These are phyloP conservation scores for Lethocerus indicus DNA, from an alignment of 1,140 invertebrate species.

Conservation along the genomic window DNA sequence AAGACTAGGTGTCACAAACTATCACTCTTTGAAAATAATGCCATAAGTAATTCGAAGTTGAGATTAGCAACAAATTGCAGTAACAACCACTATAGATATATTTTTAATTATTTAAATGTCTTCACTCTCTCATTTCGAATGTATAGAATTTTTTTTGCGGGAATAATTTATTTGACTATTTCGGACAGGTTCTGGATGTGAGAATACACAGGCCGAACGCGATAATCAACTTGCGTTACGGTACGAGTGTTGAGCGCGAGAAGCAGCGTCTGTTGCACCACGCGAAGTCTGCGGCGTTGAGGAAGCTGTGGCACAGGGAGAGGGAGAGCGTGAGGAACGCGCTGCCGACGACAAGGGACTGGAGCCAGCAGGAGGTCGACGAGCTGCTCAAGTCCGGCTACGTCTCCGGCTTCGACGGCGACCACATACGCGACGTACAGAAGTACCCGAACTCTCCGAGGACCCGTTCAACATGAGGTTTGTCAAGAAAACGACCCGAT, in stretches of 20 bases:
- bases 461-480: constrained; percentile 90
- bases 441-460: constrained; percentile 84
- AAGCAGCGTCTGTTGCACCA: constrained; percentile 73
- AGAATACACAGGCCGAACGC: constrained; percentile 71
- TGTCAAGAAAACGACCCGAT: constrained; percentile 42
- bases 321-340: constrained; percentile 64
- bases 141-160: no score
- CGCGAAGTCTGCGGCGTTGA: constrained; percentile 63
- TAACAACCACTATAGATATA: no score
- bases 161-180: no score
- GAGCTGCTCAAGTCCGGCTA: constrained; percentile 70
- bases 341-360: constrained; percentile 48
- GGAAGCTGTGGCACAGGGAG: constrained; percentile 84
- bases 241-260: constrained; percentile 75
- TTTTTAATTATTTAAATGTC: no score
- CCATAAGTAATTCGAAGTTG: no score
- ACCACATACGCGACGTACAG: constrained; percentile 78
- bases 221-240: constrained; percentile 71
- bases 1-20: no score
- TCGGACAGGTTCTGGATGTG: constrained; percentile 49
- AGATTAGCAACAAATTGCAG: no score
- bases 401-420: constrained; percentile 68
- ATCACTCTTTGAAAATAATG: no score
- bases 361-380: constrained; percentile 56
- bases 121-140: no score